A percentile compares a stretch with the other conserved stretches of the same genome.
Evolutionary conservation across 2,888 invertebrate genomes (phyloP).

Genomic region (Euzetes globulus): DNA sequence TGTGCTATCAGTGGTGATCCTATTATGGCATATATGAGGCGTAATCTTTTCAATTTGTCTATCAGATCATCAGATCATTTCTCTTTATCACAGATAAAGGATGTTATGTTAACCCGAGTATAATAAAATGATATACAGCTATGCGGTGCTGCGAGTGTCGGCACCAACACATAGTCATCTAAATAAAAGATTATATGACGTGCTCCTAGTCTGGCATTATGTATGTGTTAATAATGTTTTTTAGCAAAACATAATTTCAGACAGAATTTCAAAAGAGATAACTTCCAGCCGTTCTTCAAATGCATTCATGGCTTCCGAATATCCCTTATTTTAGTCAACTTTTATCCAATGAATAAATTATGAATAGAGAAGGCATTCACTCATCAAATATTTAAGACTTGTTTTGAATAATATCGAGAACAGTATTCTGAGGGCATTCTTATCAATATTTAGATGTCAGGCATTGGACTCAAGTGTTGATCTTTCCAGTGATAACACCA

Average conservation of each 20-base stretch:
- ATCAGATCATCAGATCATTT: conserved; percentile 1
- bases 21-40: not conserved
- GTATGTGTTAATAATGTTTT: conserved; percentile 16
- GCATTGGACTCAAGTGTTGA: not conserved
- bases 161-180: conserved; percentile 1
- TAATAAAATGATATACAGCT: conserved; percentile 24
- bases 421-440: not conserved
- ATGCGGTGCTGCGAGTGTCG: not conserved
- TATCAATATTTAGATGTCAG: conserved; percentile 23
- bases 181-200: conserved; percentile 1
- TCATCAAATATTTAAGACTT: conserved; percentile 7
- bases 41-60: conserved; percentile 14
- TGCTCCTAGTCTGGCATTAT: not conserved
- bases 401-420: conserved; percentile 6
- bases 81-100: conserved; percentile 19
- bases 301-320: not conserved
- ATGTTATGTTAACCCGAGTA: conserved; percentile 13
- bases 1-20: conserved; percentile 3
- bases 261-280: not conserved
- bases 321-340: not conserved
- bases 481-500: not conserved
- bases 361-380: not conserved
- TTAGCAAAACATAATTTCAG: conserved; percentile 12
- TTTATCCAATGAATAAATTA: conserved; percentile 15
- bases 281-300: not conserved